Conservation (phyloP, 2,797 vertebrate genomes). For the Leptatherina wallacei region DNA sequence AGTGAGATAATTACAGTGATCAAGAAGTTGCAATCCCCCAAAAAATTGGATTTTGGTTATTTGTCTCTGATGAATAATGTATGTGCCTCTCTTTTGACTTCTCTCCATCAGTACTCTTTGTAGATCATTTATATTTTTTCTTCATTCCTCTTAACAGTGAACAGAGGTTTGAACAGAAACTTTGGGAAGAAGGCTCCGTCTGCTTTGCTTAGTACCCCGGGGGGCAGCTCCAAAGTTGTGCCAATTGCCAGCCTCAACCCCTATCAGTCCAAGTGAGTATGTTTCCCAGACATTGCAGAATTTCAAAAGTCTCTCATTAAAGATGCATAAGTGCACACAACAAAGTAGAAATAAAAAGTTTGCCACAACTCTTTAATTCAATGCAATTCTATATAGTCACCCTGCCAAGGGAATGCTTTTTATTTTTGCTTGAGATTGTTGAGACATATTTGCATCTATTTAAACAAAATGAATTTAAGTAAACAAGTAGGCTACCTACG, state of each 20-base stretch:
- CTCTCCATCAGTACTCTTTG: constrained; percentile 54
- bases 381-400: not conserved
- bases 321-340: not conserved
- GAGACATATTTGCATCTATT: not conserved
- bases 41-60: constrained; percentile 69
- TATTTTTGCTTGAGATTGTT: not conserved
- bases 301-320: not conserved
- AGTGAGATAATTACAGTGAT: constrained; percentile 63
- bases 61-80: constrained; percentile 64
- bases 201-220: constrained; percentile 81
- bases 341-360: not conserved
- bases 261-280: constrained; percentile 96
- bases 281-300: not conserved
- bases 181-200: constrained; percentile 82
- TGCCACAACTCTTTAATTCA: not conserved
- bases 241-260: constrained; percentile 97
- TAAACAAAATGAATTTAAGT: not conserved
- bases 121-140: constrained; percentile 63
- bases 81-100: constrained; percentile 56
- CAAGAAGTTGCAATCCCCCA: constrained; percentile 57
- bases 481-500: not conserved
- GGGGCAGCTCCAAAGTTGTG: constrained; percentile 89
- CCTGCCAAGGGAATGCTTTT: not conserved
- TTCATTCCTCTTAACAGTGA: constrained; percentile 64
- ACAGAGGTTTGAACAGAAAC: constrained; percentile 80